Evolutionary conservation across 1,140 invertebrate genomes (phyloP).

Genomic region (Arctopsyche grandis): DNA sequence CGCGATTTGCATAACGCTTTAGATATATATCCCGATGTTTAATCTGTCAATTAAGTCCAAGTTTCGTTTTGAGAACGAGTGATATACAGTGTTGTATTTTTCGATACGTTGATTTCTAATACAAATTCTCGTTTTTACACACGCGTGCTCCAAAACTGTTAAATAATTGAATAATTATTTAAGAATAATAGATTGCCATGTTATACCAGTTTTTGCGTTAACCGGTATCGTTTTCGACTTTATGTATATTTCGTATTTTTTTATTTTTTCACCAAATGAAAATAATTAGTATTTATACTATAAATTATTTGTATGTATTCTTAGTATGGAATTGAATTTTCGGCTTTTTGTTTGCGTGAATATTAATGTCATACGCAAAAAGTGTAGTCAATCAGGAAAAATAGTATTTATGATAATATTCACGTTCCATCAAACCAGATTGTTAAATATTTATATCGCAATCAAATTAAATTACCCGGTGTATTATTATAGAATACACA

Average conservation of each 20-base stretch:
- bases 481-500: background rate
- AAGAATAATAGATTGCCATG: background rate
- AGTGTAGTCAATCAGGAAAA: background rate
- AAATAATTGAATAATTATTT: conserved; percentile 6
- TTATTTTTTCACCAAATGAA: too few species aligned
- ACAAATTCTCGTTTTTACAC: background rate
- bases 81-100: background rate
- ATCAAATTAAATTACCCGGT: background rate
- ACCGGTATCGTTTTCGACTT: too few species aligned
- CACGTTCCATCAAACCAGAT: background rate
- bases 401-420: conserved; percentile 9
- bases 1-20: background rate
- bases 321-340: too few species aligned
- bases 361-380: too few species aligned
- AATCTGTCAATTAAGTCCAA: background rate
- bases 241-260: too few species aligned
- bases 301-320: too few species aligned
- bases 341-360: too few species aligned
- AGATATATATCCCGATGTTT: background rate
- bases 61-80: background rate
- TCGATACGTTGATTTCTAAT: background rate
- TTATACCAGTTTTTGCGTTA: background rate
- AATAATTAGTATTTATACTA: too few species aligned
- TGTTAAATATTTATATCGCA: conserved; percentile 15
- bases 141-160: background rate